phyloP scores from a whole-genome alignment of 2,113 vertebrate genomes.

The Panthera uncia region DNA sequence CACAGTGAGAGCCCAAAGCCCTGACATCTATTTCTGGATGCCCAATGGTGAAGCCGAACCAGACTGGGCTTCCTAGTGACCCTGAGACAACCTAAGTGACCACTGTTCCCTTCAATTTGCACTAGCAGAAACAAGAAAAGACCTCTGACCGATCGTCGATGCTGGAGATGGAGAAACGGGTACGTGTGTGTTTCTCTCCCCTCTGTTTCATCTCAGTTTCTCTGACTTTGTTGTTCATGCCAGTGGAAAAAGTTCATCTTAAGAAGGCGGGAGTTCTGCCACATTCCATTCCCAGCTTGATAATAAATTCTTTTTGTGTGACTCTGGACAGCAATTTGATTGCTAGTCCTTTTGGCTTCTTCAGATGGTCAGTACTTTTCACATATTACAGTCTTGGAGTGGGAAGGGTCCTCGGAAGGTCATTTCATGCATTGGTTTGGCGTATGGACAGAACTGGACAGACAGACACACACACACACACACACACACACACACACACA shows the following conservation, averaged over 20 bases:
- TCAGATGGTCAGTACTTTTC: conserved; percentile 16
- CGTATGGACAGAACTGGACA: background rate
- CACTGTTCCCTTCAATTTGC: conserved; percentile 72
- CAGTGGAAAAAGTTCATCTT: conserved; percentile 68
- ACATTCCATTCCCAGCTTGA: conserved; percentile 45
- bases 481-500: no score
- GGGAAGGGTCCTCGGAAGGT: background rate
- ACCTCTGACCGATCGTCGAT: conserved; percentile 92
- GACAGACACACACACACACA: background rate
- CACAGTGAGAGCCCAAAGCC: background rate
- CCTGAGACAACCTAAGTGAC: conserved; percentile 24
- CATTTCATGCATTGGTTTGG: background rate
- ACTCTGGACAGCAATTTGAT: conserved; percentile 50
- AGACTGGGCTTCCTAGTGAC: background rate
- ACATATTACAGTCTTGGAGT: background rate
- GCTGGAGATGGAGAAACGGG: conserved; percentile 95
- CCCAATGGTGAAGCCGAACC: background rate
- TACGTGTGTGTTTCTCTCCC: conserved; percentile 78
- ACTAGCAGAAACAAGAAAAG: conserved; percentile 92
- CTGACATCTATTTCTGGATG: background rate
- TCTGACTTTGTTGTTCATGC: conserved; percentile 53
- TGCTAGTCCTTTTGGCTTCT: conserved; percentile 61
- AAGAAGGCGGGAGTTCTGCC: conserved; percentile 59
- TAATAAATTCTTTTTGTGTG: conserved; percentile 55
- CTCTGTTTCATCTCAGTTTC: background rate